phyloP scores from a whole-genome alignment of 2,113 vertebrate genomes.

The Glaucomys volans region DNA sequence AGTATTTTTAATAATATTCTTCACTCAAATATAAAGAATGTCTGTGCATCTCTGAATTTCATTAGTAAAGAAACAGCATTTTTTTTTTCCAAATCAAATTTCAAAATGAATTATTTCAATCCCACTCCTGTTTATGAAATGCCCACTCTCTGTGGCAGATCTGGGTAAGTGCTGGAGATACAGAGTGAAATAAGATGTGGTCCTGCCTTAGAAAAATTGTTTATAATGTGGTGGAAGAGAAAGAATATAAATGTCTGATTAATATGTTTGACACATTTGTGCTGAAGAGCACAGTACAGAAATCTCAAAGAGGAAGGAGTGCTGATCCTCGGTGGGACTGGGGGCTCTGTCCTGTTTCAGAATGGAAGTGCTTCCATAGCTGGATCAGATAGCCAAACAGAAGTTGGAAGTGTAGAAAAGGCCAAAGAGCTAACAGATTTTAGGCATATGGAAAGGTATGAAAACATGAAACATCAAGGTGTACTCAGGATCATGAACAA shows the following conservation, averaged over 20 bases:
- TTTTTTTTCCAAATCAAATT: constrained; percentile 38
- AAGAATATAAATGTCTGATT: neutral
- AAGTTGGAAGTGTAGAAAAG: neutral
- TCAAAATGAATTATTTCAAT: constrained; percentile 50
- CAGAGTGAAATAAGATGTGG: neutral
- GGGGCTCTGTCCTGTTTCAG: neutral
- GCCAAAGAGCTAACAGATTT: neutral
- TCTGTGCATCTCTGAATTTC: constrained; percentile 39
- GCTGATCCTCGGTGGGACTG: neutral
- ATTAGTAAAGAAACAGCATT: neutral
- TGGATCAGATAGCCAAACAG: neutral
- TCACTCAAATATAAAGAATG: neutral
- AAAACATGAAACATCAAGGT: neutral
- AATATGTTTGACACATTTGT: neutral
- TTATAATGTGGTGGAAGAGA: neutral
- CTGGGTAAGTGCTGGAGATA: neutral
- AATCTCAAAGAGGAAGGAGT: neutral
- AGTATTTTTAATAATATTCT: neutral
- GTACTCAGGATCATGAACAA: neutral
- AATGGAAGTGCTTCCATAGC: neutral
- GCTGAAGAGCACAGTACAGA: neutral
- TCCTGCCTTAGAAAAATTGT: neutral
- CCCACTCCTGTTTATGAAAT: neutral
- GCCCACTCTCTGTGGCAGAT: neutral
- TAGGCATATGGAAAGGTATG: neutral